A percentile compares a stretch with the other conserved stretches of the same genome.
Conservation (phyloP, 1,140 invertebrate species). For the Penaeus indicus region DNA sequence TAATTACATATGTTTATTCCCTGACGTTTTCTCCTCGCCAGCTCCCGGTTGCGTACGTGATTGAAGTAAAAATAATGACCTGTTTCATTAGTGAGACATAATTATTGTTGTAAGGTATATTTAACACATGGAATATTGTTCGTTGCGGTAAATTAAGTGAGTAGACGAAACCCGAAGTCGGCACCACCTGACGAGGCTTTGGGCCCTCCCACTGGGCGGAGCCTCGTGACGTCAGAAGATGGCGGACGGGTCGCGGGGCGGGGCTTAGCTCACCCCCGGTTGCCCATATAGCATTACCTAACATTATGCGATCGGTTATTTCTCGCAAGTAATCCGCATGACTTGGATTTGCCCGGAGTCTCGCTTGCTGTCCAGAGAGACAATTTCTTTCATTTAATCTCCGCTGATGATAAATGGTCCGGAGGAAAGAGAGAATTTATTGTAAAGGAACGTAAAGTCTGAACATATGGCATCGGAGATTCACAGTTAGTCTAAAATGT, state of each 20-base stretch:
- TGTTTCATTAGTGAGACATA: conserved; percentile 61
- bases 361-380: too few relatives aligned
- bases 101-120: conserved; percentile 60
- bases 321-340: too few relatives aligned
- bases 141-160: conserved; percentile 61
- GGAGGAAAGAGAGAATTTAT: too few relatives aligned
- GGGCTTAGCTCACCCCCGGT: neutral
- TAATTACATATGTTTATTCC: conserved; percentile 42
- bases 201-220: conserved; percentile 44
- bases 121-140: conserved; percentile 59
- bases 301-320: too few relatives aligned
- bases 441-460: too few relatives aligned
- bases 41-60: conserved; percentile 27
- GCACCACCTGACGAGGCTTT: neutral
- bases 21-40: neutral
- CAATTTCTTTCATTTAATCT: too few relatives aligned
- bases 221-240: conserved; percentile 54
- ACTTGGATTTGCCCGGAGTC: too few relatives aligned
- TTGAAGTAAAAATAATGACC: conserved; percentile 57
- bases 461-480: conserved; percentile 36
- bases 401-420: too few relatives aligned
- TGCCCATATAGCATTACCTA: conserved; percentile 29
- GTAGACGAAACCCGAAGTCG: conserved; percentile 10
- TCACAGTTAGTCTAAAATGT: conserved; percentile 38
- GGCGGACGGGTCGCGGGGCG: conserved; percentile 40